phyloP scores from a whole-genome alignment of 2,888 invertebrate genomes.

The Pollenia amentaria region DNA sequence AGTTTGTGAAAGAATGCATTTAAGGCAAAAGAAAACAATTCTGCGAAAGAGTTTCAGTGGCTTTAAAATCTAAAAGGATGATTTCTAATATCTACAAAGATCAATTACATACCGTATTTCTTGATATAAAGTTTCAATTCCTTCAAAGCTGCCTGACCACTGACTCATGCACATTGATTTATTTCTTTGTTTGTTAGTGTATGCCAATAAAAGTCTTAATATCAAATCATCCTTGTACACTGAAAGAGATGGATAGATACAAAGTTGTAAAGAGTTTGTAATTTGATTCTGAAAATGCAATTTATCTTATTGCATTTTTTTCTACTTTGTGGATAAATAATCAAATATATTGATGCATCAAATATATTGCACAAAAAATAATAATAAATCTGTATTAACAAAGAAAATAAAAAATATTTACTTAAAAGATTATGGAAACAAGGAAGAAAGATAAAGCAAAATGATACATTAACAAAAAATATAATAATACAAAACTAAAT shows the following conservation, averaged over 20 bases:
- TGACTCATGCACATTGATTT: background rate
- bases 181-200: slow-evolving; percentile 34
- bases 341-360: slow-evolving; percentile 49
- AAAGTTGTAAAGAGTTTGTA: slow-evolving; percentile 58
- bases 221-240: slow-evolving; percentile 45
- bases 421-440: background rate
- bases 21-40: too few relatives aligned
- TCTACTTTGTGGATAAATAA: slow-evolving; percentile 41
- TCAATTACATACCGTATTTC: too few relatives aligned
- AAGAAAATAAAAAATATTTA: slow-evolving; percentile 31
- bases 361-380: slow-evolving; percentile 25
- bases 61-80: too few relatives aligned
- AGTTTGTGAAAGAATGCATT: slow-evolving; percentile 17
- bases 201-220: slow-evolving; percentile 54
- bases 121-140: background rate
- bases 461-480: background rate
- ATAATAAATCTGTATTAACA: slow-evolving; percentile 28
- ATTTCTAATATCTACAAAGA: too few relatives aligned
- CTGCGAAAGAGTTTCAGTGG: too few relatives aligned
- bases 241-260: slow-evolving; percentile 47
- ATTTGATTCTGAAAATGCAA: slow-evolving; percentile 69
- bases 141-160: slow-evolving; percentile 1
- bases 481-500: slow-evolving; percentile 30
- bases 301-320: slow-evolving; percentile 71
- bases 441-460: background rate